Percentiles rank a stretch among this genome's conserved stretches.
Evolutionary conservation across 2,797 vertebrate species (phyloP).

Genomic region (Amblyopsis hoosieri): DNA sequence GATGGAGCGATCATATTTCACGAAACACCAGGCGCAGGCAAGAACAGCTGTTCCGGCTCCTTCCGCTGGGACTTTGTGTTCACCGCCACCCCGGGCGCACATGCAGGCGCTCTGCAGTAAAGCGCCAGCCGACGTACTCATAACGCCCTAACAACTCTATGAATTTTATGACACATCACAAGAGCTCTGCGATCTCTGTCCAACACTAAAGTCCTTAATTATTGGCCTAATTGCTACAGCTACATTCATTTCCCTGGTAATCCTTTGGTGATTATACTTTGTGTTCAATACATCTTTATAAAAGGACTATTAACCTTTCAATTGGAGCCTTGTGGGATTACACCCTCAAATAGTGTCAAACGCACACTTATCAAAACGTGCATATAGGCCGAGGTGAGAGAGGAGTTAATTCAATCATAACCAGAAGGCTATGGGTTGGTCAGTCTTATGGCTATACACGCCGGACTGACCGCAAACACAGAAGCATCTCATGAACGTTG

Average conservation of each 20-base stretch:
- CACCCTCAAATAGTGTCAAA: slow-evolving; percentile 77
- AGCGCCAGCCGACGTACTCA: slow-evolving; percentile 86
- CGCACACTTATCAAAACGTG: slow-evolving; percentile 51
- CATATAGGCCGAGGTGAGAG: slow-evolving; percentile 50
- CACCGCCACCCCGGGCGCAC: slow-evolving; percentile 86
- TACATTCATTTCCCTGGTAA: slow-evolving; percentile 95
- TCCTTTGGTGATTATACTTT: slow-evolving; percentile 94
- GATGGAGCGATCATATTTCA: slow-evolving; percentile 99
- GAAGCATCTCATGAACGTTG: neutral
- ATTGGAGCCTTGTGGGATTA: slow-evolving; percentile 84
- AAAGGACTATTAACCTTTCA: slow-evolving; percentile 98
- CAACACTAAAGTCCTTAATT: slow-evolving; percentile 97
- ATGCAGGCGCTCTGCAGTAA: slow-evolving; percentile 85
- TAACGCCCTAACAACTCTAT: slow-evolving; percentile 86
- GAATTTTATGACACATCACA: slow-evolving; percentile 96
- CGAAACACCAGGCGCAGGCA: slow-evolving; percentile 88
- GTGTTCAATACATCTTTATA: slow-evolving; percentile 93
- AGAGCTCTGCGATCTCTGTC: slow-evolving; percentile 93
- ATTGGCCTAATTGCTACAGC: slow-evolving; percentile 96
- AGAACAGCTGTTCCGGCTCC: slow-evolving; percentile 95
- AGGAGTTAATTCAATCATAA: slow-evolving; percentile 61
- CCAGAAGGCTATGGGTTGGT: slow-evolving; percentile 52
- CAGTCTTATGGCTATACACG: slow-evolving; percentile 43
- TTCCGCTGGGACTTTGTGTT: slow-evolving; percentile 89
- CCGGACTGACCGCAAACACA: slow-evolving; percentile 54